Base-by-base conservation (phyloP, 2,888 invertebrate genomes). In the Frankliniella intonsa region DNA sequence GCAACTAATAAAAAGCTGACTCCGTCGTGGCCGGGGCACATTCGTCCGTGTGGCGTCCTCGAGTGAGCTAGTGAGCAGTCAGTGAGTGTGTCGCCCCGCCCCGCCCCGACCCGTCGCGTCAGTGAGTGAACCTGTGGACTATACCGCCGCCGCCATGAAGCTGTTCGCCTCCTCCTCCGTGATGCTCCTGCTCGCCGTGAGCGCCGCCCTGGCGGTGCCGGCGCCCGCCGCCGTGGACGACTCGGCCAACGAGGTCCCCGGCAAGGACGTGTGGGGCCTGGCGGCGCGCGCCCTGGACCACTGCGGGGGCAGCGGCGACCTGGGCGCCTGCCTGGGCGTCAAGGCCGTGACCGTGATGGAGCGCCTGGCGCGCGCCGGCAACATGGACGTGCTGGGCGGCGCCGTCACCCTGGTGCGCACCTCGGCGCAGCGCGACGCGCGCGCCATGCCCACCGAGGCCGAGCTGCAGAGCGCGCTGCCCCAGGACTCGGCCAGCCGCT, bases 311-410 rank as follows among this genome's bases (percentile, higher is more conserved):
- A 83, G 83, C 81, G 83, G 83, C 81, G 89, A 90, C 83, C 85
- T 90, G 84, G 86, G 90, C 84, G 89, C 90, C 83, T 92, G 92
- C 87, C 86, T 91, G 83, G 90, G 91, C 76, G 89, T 92, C 81
- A 91, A 91, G 87, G 89, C 91, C 62, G 89, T 90, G 84, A 89
- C 89, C 80, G 89, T 89, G 81, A 85, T 92, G 82, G 89, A 91
- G 84, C 89, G 90, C 82, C 91, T 91, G 0, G 88, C 91, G 80
- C 89, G 90, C 83, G 90, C 90, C 84, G 89, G 88, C 84, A 89
- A 90, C 85, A 88, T 93, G 83, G 89, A 91, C 83, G 85, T 93
- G 81, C 83, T 90, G 84, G 90, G 91, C 80, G 93, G 93, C 83
- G 22, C 69, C 69, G 87, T 93, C 82, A 88, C 89, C 83, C 90